Evolutionary conservation across 2,113 vertebrate species (phyloP).

Genomic region (Notarius quadriscutis): DNA sequence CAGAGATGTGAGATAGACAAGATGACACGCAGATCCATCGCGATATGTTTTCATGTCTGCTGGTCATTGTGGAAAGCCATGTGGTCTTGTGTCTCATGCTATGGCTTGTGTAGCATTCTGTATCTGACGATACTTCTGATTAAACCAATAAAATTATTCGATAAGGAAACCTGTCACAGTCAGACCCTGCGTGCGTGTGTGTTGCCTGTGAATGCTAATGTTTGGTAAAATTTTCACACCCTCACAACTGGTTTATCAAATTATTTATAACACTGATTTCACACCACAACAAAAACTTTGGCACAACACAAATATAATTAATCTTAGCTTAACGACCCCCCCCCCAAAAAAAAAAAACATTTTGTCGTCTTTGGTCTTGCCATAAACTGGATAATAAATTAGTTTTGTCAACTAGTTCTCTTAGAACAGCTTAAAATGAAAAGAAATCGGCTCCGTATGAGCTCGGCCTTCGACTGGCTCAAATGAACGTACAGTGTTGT

Average conservation of each 20-base stretch:
- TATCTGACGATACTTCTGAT: constrained; percentile 75
- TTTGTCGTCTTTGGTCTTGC: not conserved
- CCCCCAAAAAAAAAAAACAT: not conserved
- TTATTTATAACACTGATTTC: constrained; percentile 52
- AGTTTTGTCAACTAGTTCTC: not conserved
- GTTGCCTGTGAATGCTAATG: not conserved
- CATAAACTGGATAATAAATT: constrained; percentile 16
- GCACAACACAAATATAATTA: constrained; percentile 46
- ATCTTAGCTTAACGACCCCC: constrained; percentile 10
- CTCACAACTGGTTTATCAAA: constrained; percentile 44
- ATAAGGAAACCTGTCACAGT: constrained; percentile 56
- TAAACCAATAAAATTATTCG: constrained; percentile 79
- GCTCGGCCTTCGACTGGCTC: constrained; percentile 32
- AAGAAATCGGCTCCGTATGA: constrained; percentile 34
- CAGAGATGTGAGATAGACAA: constrained; percentile 51
- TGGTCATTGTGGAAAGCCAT: constrained; percentile 49
- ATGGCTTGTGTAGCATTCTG: constrained; percentile 72
- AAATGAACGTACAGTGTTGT: not conserved
- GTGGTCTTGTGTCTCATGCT: constrained; percentile 67
- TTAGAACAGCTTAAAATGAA: constrained; percentile 30
- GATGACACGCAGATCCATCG: constrained; percentile 14
- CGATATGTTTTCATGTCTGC: constrained; percentile 54
- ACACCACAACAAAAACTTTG: constrained; percentile 47
- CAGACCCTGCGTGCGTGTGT: not conserved
- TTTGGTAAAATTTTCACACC: constrained; percentile 10